Conservation (phyloP, 2,888 invertebrate species). For the Alitta virens region DNA sequence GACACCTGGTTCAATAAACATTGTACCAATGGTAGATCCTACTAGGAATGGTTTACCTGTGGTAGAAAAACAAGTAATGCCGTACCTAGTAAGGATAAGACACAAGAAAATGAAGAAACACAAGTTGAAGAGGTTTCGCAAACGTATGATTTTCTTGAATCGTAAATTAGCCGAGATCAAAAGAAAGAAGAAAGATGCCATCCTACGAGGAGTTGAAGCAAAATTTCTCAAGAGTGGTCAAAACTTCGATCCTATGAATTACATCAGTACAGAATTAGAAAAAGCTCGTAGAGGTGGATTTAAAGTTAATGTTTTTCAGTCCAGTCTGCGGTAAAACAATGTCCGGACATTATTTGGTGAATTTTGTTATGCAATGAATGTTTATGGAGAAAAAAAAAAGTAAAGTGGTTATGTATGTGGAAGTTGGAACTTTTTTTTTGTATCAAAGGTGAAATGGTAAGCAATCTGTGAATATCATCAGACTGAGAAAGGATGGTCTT, state of each 20-base stretch:
- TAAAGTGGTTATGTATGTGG: too few species aligned
- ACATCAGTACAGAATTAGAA: slow-evolving; percentile 17
- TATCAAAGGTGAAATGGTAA: too few species aligned
- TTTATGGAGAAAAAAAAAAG: too few species aligned
- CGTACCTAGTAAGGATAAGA: slow-evolving; percentile 24
- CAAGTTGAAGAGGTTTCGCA: slow-evolving; percentile 27
- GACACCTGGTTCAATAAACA: slow-evolving; percentile 8
- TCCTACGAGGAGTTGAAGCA: slow-evolving; percentile 17
- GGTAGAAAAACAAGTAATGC: slow-evolving; percentile 20
- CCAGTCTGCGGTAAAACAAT: too few species aligned
- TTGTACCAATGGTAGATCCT: slow-evolving; percentile 20
- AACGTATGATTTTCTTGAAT: slow-evolving; percentile 25
- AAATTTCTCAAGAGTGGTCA: slow-evolving; percentile 7
- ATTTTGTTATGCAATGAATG: too few species aligned
- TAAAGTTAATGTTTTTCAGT: slow-evolving; percentile 21
- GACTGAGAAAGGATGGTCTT: too few species aligned
- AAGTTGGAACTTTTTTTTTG: too few species aligned
- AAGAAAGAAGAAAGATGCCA: slow-evolving; percentile 25
- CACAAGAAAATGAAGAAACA: slow-evolving; percentile 33
- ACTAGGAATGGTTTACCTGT: slow-evolving; percentile 7
- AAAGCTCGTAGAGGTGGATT: slow-evolving; percentile 24
- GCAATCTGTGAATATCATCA: too few species aligned
- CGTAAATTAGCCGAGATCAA: slow-evolving; percentile 22
- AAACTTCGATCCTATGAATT: slow-evolving; percentile 24
- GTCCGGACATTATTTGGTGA: too few species aligned